Evolutionary conservation across 2,113 vertebrate genomes (phyloP), one percentile per base, ranked within the genome.

Genomic region (Myrmecobius fasciatus): DNA sequence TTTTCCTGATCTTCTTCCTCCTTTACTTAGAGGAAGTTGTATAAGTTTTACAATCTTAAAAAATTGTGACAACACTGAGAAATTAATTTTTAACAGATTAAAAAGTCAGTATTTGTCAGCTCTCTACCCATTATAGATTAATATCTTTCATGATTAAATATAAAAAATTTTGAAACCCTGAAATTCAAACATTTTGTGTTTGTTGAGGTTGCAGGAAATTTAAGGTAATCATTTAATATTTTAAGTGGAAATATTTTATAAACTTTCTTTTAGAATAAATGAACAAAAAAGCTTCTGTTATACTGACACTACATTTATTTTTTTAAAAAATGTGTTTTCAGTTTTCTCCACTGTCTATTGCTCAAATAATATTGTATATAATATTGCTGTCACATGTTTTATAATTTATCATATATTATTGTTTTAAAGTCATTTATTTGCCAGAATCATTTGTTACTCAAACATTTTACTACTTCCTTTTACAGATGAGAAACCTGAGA

Each of bases 231-330:
- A n/a, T 5, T 0, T 75, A n/a, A 20, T 20, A n/a, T 17, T 67
- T 75, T 24, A 95, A 92, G 20, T 51, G 4, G 1, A 96, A 89
- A 54, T n/a, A n/a, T 89, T 93, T 0, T 89, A 93, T 22, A 93
- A 7, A 0, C 52, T 93, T 94, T 91, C 26, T 91, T 96, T 94
- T 91, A 2, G 28, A 95, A 48, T 88, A 31, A 83, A 48, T 20
- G 0, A n/a, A 36, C 47, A 93, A 2, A 0, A 56, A 75, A 91
- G 28, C 91, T 46, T 7, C 92, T 93, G 93, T 47, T 92, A 47
- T 48, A 52, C 6, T 43, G 91, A 51, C 49, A 92, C 75, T 95
- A 54, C 53, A 91, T 92, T n/a, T n/a, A 8, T 92, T 96, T 53
- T 5, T 93, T 94, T 91, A 94, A 46, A 60, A 95, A 91, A 1